Conservation (phyloP, 2,797 vertebrate species). For the Harpagifer antarcticus region DNA sequence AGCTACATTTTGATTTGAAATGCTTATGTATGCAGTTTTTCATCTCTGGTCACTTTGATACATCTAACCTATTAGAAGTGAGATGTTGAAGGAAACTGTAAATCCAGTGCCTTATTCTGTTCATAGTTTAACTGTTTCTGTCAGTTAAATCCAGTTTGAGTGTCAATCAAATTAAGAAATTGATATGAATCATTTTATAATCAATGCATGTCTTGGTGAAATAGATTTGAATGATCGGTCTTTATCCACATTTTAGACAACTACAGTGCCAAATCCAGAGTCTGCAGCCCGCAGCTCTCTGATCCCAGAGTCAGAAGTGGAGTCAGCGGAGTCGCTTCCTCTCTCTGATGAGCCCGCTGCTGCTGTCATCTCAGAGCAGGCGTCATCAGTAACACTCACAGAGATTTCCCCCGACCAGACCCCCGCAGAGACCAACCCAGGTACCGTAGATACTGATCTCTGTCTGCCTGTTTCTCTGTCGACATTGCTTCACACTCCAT, state of each 20-base stretch:
- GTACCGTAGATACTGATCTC: conserved; percentile 49
- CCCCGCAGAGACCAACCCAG: conserved; percentile 54
- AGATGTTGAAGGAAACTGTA: conserved; percentile 14
- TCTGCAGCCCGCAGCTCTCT: conserved; percentile 20
- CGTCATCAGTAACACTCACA: conserved; percentile 38
- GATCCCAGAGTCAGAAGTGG: conserved; percentile 40
- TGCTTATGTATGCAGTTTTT: background rate
- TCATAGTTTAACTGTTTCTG: background rate
- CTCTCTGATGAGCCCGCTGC: conserved; percentile 44
- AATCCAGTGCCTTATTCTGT: conserved; percentile 5
- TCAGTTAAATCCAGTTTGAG: background rate
- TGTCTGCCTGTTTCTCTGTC: conserved; percentile 19
- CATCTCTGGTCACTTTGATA: background rate
- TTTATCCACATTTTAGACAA: conserved; percentile 39
- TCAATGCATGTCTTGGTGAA: background rate
- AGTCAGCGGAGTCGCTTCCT: conserved; percentile 38
- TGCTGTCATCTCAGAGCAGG: conserved; percentile 44
- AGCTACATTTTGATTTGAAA: conserved; percentile 8
- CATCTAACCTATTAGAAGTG: conserved; percentile 6
- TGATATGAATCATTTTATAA: background rate
- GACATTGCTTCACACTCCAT: conserved; percentile 24
- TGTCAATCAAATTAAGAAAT: background rate
- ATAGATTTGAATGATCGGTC: background rate
- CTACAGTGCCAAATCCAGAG: conserved; percentile 46
- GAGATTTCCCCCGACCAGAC: conserved; percentile 43